Base-by-base conservation (phyloP, 1,140 invertebrate genomes). In the Trichogramma pretiosum region DNA sequence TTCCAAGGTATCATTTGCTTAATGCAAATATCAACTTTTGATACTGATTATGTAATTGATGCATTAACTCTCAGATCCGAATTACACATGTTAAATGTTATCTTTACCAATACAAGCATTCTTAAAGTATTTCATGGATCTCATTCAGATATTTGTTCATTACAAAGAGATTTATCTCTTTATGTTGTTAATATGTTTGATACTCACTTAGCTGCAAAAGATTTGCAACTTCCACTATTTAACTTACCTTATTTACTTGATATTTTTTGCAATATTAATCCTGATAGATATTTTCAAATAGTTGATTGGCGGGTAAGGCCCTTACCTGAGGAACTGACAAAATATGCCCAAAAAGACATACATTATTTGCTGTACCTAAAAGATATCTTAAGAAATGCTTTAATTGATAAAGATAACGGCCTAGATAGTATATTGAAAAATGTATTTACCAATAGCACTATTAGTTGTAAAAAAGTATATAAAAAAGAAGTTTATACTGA, bases 131-230 rank as follows among this genome's bases (percentile, higher is more conserved):
- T 99, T 57, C 96, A 99, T 65, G 95, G 95, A 30, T 87, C 89
- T 1, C 83, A 93, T 46, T 75, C 61, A 35, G 96, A 99, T 66
- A 78, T 99, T 24, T 68, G 82, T 17, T 99, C 96, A 96, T 70
- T 99, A 17, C 96, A 99, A 65, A 77, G 90, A 36, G 96, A 99
- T 74, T 82, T 98, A 45, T 88, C 90, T 0, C 56, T 99, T 0
- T 99, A 99, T 63, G 66, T 99, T 14, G 93, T 99, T 0, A 96
- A 97, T 59, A 84, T 99, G 82, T 98, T 99, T 68, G 96, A 99
- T 64, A 99, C 95, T 0, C 80, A 91, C 64, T 81, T 88, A 59
- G 94, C 93, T 0, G 82, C 91, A 0, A 80, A 84, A 53, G 70
- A 81, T 0, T 72, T 98, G 0, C 75, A 79, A n/a, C 76, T 88